These are phyloP conservation scores for Proctacanthus coquilletti DNA, from an alignment of 1,140 invertebrate genomes.

Conservation along the genomic window DNA sequence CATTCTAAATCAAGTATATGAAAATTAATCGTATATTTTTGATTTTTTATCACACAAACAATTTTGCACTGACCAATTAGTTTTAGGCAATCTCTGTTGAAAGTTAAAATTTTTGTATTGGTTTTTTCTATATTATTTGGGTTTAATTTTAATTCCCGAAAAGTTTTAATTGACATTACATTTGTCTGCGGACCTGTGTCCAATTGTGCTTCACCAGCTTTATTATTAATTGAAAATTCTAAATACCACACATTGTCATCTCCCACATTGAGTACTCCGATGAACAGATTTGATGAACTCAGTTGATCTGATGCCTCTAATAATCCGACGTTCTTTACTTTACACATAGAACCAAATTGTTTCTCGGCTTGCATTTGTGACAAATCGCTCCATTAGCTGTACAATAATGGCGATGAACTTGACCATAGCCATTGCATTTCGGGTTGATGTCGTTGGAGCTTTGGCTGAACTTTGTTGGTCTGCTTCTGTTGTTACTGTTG, in stretches of 20 bases:
- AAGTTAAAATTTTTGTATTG: slow-evolving; percentile 3
- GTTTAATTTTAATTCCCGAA: slow-evolving; percentile 3
- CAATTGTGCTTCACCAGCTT: slow-evolving; percentile 9
- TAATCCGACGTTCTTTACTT: slow-evolving; percentile 3
- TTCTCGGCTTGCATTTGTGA: slow-evolving; percentile 8
- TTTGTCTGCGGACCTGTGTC: slow-evolving; percentile 9
- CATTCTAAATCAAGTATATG: not conserved
- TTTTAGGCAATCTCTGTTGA: slow-evolving; percentile 1
- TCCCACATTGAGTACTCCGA: not conserved
- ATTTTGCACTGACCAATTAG: slow-evolving; percentile 5
- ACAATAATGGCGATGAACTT: slow-evolving; percentile 7
- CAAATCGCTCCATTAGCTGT: slow-evolving; percentile 9
- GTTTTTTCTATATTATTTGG: not conserved
- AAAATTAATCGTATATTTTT: slow-evolving; percentile 1
- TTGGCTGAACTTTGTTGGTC: slow-evolving; percentile 7
- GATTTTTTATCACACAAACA: not conserved
- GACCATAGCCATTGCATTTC: slow-evolving; percentile 2
- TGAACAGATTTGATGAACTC: slow-evolving; percentile 1
- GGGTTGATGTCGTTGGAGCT: slow-evolving; percentile 6
- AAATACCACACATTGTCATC: slow-evolving; percentile 5
- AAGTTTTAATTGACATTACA: slow-evolving; percentile 8
- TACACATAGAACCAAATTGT: slow-evolving; percentile 10
- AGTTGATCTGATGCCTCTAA: not conserved
- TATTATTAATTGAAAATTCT: slow-evolving; percentile 7
- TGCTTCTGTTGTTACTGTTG: not conserved